Conservation (phyloP, 2,797 vertebrate species). For the Jordanella pulchra region DNA sequence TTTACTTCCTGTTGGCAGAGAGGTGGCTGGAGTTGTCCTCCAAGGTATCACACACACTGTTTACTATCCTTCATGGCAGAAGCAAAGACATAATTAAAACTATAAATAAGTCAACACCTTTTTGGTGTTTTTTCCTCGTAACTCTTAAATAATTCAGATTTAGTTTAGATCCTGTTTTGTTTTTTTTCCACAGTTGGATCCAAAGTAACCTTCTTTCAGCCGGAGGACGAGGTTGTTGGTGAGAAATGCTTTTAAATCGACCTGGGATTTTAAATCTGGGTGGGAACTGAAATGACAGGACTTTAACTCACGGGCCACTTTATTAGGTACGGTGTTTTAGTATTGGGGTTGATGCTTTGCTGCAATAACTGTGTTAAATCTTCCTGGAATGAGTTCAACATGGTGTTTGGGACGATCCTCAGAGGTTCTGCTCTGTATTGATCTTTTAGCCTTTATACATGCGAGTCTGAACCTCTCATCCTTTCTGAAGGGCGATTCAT, state of each 20-base stretch:
- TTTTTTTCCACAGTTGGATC: conserved; percentile 81
- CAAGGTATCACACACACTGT: conserved; percentile 80
- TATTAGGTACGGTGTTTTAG: too few species aligned
- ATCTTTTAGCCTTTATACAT: too few species aligned
- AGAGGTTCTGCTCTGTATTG: too few species aligned
- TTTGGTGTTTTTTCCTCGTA: fast-evolving
- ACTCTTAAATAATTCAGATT: too few species aligned
- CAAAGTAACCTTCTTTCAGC: conserved; percentile 91
- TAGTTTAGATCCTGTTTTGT: background rate
- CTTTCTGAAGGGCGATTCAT: too few species aligned
- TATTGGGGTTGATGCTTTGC: too few species aligned
- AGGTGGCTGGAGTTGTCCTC: conserved; percentile 88
- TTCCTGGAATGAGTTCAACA: too few species aligned
- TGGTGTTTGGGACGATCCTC: too few species aligned
- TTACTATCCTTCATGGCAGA: background rate
- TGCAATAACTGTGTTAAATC: too few species aligned
- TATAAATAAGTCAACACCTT: fast-evolving
- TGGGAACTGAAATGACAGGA: background rate
- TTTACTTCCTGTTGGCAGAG: conserved; percentile 88
- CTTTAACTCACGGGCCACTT: too few species aligned
- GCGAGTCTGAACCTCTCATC: too few species aligned
- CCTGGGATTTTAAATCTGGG: background rate
- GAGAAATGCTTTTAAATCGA: conserved; percentile 52
- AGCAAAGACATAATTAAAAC: background rate
- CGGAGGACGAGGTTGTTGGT: conserved; percentile 94